Conservation (phyloP, 2,113 vertebrate genomes). For the Pangasianodon gigas region DNA sequence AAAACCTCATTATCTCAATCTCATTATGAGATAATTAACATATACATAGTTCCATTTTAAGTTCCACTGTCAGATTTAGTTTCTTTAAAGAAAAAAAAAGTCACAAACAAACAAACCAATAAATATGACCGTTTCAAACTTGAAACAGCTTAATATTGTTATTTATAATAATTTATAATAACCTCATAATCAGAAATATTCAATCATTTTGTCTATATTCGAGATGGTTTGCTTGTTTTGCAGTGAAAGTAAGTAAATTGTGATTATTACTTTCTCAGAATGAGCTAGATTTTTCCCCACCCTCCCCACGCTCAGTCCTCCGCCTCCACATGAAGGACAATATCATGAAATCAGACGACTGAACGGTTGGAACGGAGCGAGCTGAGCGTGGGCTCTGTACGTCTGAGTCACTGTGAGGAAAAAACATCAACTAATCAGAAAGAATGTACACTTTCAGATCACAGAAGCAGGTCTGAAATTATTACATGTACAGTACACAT, state of each 20-base stretch:
- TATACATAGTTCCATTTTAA: too few relatives aligned
- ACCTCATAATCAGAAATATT: background rate
- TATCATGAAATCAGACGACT: background rate
- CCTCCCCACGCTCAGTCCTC: background rate
- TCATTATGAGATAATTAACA: too few relatives aligned
- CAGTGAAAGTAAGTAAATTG: background rate
- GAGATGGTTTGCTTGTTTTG: background rate
- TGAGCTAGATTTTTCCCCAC: background rate
- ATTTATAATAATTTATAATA: background rate
- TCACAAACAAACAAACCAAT: background rate
- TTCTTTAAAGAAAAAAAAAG: background rate
- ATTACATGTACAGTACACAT: background rate
- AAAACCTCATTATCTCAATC: too few relatives aligned
- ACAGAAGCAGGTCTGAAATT: background rate
- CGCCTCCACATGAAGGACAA: background rate
- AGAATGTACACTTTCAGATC: background rate
- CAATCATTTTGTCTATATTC: background rate
- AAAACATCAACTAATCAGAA: background rate
- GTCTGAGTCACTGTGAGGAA: background rate
- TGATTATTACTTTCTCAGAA: background rate
- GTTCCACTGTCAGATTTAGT: too few relatives aligned
- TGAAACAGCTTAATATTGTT: background rate
- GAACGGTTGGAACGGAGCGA: background rate
- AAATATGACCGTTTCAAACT: background rate
- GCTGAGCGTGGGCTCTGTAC: conserved; percentile 7